Evolutionary conservation across 2,888 invertebrate species (phyloP).

Genomic region (Perizoma flavofasciatum): DNA sequence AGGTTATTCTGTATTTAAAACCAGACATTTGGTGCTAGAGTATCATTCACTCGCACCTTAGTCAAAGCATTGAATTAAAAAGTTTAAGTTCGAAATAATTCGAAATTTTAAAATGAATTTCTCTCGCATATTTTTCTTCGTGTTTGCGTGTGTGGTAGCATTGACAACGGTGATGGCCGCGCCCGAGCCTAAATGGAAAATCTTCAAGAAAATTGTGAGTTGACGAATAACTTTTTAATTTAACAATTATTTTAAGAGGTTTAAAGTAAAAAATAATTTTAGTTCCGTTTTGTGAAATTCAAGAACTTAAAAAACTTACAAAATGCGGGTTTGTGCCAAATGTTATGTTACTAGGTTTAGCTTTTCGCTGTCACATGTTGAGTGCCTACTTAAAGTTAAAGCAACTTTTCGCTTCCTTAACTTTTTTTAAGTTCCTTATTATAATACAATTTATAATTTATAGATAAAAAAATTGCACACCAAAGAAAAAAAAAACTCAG

Average conservation of each 20-base stretch:
- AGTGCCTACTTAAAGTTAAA: no score
- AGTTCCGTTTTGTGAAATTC: neutral
- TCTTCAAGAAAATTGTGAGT: slow-evolving; percentile 61
- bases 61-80: slow-evolving; percentile 20
- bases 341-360: no score
- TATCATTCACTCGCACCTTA: slow-evolving; percentile 26
- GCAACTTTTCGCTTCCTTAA: no score
- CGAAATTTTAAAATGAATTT: slow-evolving; percentile 49
- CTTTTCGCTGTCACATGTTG: no score
- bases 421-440: no score
- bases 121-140: slow-evolving; percentile 49
- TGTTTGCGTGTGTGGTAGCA: slow-evolving; percentile 52
- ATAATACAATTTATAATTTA: no score
- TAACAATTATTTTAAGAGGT: neutral
- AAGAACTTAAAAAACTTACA: neutral
- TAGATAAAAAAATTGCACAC: no score
- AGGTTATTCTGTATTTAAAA: slow-evolving; percentile 14
- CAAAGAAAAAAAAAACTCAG: no score
- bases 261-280: no score
- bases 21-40: slow-evolving; percentile 1
- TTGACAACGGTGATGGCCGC: slow-evolving; percentile 45
- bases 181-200: slow-evolving; percentile 55
- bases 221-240: no score
- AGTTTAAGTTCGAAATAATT: slow-evolving; percentile 20
- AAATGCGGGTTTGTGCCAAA: no score